phyloP scores from a whole-genome alignment of 2,113 vertebrate genomes.

The Tympanuchus pallidicinctus region DNA sequence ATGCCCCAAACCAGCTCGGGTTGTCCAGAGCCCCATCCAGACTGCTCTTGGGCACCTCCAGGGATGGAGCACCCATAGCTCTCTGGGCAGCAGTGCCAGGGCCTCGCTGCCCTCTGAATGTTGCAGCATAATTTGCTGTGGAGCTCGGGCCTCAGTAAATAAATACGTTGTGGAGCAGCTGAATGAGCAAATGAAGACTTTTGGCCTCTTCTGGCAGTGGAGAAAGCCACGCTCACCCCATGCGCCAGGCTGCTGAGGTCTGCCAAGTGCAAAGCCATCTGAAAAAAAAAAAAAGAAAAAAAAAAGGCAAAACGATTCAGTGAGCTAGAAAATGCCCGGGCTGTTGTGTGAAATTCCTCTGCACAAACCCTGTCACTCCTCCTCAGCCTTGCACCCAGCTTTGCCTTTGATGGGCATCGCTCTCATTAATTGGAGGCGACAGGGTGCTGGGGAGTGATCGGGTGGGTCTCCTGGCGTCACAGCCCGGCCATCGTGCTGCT shows the following conservation, averaged over 20 bases:
- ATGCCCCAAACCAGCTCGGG: too few relatives aligned
- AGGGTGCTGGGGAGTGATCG: not conserved
- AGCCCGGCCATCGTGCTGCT: not conserved
- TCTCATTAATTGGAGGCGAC: slow-evolving; percentile 42
- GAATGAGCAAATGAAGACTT: slow-evolving; percentile 29
- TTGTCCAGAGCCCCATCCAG: too few relatives aligned
- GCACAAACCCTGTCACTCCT: slow-evolving; percentile 66
- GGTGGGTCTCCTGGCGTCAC: not conserved
- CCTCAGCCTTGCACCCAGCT: slow-evolving; percentile 40
- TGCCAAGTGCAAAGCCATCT: slow-evolving; percentile 55
- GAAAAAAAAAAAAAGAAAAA: not conserved
- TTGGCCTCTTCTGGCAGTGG: slow-evolving; percentile 28
- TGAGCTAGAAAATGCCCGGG: slow-evolving; percentile 71
- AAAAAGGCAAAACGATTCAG: slow-evolving; percentile 29
- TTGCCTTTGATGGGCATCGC: slow-evolving; percentile 52
- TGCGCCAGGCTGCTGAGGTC: slow-evolving; percentile 32
- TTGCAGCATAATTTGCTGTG: not conserved
- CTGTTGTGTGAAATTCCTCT: slow-evolving; percentile 69
- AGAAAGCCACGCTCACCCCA: not conserved
- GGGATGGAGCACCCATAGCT: too few relatives aligned
- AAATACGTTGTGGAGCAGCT: not conserved
- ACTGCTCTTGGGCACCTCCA: too few relatives aligned
- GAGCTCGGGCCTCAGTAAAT: not conserved
- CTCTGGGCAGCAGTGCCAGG: too few relatives aligned
- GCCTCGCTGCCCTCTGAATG: too few relatives aligned